These are phyloP conservation scores for Tyrannus savana DNA, from an alignment of 2,113 vertebrate genomes.

Conservation along the genomic window DNA sequence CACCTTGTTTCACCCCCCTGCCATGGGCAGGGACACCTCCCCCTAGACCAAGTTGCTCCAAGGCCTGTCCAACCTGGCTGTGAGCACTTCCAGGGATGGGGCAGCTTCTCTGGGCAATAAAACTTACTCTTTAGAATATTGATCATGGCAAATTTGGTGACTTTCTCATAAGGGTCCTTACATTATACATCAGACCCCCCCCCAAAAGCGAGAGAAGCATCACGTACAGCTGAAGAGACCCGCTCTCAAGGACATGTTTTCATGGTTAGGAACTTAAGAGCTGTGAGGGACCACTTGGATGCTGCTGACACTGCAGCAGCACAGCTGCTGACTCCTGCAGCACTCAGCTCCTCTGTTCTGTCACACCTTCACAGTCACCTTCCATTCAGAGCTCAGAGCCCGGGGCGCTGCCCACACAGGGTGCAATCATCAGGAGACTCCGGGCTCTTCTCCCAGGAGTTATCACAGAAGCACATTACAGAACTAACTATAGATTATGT, in stretches of 20 bases:
- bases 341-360: neutral
- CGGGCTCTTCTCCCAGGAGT: neutral
- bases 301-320: neutral
- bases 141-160: neutral
- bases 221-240: neutral
- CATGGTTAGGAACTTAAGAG: neutral
- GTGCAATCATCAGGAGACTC: neutral
- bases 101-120: neutral
- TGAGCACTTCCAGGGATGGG: neutral
- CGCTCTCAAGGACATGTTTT: accelerated
- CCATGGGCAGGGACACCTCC: neutral
- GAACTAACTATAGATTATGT: neutral
- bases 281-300: neutral
- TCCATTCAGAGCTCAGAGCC: neutral
- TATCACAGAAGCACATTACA: neutral
- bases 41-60: neutral
- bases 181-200: accelerated
- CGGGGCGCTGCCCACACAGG: neutral
- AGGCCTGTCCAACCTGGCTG: neutral
- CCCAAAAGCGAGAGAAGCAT: accelerated
- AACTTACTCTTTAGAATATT: neutral
- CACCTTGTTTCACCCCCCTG: neutral
- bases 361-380: neutral
- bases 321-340: neutral
- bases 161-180: neutral